phyloP scores from a whole-genome alignment of 1,140 invertebrate genomes.

The Anoplophora glabripennis region DNA sequence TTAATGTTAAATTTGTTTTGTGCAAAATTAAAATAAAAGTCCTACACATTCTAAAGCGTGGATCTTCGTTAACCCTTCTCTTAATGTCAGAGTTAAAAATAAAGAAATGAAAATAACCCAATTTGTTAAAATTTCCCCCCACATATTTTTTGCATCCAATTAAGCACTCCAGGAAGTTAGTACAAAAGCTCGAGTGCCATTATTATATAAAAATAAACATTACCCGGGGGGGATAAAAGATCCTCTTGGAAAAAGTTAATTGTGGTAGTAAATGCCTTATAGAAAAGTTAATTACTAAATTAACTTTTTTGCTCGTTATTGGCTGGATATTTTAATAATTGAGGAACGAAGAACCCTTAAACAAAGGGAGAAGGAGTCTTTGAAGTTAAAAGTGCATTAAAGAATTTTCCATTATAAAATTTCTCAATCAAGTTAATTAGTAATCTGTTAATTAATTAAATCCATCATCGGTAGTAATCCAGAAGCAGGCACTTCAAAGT shows the following conservation, averaged over 20 bases:
- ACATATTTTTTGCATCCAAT: no score
- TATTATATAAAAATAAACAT: no score
- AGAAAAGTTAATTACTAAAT: constrained; percentile 17
- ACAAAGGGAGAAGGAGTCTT: constrained; percentile 16
- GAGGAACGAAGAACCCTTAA: constrained; percentile 20
- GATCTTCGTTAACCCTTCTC: neutral
- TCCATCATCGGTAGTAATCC: constrained; percentile 44
- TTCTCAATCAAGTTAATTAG: constrained; percentile 46
- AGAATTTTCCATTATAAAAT: constrained; percentile 41
- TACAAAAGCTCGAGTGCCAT: no score
- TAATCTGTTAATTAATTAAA: constrained; percentile 50
- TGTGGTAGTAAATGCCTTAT: constrained; percentile 9
- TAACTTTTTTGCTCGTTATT: constrained; percentile 13
- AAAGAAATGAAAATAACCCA: no score
- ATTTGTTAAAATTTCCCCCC: no score
- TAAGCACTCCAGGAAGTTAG: no score
- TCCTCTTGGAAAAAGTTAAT: constrained; percentile 5
- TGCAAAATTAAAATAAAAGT: no score
- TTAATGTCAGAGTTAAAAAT: no score
- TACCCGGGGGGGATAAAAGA: no score
- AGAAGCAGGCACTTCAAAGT: constrained; percentile 46
- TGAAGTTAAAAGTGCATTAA: constrained; percentile 35
- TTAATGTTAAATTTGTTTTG: no score
- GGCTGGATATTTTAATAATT: constrained; percentile 28
- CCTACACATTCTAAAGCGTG: neutral